A percentile compares a stretch with the other conserved stretches of the same genome.
phyloP scores from a whole-genome alignment of 1,140 invertebrate genomes.

The Magallana angulata region DNA sequence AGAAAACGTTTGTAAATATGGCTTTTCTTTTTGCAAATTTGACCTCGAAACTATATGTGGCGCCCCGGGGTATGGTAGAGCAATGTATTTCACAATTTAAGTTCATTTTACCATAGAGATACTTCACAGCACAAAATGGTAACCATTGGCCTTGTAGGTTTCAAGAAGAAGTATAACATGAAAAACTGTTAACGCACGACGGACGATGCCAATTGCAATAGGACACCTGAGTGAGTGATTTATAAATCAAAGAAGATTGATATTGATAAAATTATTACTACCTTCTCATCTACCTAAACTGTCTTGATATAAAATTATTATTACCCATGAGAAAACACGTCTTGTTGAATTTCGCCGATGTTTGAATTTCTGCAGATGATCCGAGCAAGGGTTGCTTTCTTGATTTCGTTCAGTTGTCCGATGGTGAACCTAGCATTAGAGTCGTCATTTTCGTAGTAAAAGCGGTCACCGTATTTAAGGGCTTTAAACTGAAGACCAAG shows the following conservation, averaged over 20 bases:
- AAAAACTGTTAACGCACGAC: background rate
- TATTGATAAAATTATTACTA: background rate
- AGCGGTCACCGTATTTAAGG: slow-evolving; percentile 92
- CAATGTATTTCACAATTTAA: no score
- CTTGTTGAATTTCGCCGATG: slow-evolving; percentile 89
- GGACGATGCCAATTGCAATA: no score
- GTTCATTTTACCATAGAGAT: no score
- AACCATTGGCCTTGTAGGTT: no score
- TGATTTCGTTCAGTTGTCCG: slow-evolving; percentile 90
- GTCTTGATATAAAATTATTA: background rate
- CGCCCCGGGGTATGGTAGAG: no score
- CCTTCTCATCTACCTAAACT: background rate
- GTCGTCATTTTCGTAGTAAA: slow-evolving; percentile 98
- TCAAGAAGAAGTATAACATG: no score
- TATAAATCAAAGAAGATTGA: background rate
- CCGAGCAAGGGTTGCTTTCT: slow-evolving; percentile 86
- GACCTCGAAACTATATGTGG: no score
- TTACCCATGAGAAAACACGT: slow-evolving; percentile 84
- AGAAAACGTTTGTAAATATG: no score
- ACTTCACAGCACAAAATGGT: no score
- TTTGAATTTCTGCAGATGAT: slow-evolving; percentile 93
- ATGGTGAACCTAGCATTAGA: slow-evolving; percentile 90
- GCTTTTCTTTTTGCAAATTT: no score
- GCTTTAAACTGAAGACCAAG: slow-evolving; percentile 96
- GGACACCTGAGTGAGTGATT: background rate